Evolutionary conservation across 2,888 invertebrate species (phyloP).

Genomic region (Dryomyza anilis): DNA sequence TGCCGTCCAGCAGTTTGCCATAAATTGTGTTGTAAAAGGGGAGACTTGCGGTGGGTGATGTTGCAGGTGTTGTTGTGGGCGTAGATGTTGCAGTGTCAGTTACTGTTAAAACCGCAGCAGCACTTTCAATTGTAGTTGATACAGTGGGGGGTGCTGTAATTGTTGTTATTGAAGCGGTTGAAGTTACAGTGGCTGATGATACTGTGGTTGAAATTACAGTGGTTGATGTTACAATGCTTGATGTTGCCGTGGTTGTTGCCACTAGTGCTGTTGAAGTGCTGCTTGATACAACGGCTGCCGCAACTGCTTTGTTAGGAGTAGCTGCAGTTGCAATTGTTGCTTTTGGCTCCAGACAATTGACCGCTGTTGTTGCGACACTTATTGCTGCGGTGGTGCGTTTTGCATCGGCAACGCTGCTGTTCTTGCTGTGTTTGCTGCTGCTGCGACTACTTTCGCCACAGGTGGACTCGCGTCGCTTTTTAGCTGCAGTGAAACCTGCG

Average conservation of each 20-base stretch:
- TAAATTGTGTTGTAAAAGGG: slow-evolving; percentile 60
- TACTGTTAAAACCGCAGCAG: too few relatives aligned
- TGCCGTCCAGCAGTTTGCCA: slow-evolving; percentile 64
- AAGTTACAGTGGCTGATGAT: slow-evolving; percentile 28
- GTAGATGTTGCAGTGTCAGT: neutral
- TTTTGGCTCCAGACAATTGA: neutral
- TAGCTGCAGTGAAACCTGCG: slow-evolving; percentile 33
- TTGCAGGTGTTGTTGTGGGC: slow-evolving; percentile 6
- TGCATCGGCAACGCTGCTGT: neutral
- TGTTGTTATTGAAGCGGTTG: neutral
- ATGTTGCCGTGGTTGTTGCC: slow-evolving; percentile 42
- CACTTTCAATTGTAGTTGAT: neutral
- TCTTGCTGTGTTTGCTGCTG: neutral
- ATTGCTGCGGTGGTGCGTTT: neutral
- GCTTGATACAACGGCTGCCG: neutral
- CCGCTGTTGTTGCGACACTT: neutral
- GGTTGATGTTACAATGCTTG: slow-evolving; percentile 36
- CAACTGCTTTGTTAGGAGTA: slow-evolving; percentile 36
- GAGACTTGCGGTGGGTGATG: slow-evolving; percentile 35
- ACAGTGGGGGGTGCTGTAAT: slow-evolving; percentile 7
- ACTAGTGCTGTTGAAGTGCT: slow-evolving; percentile 12
- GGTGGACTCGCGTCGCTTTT: slow-evolving; percentile 28
- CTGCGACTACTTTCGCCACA: slow-evolving; percentile 9
- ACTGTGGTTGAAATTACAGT: slow-evolving; percentile 12
- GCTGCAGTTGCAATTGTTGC: slow-evolving; percentile 34